phyloP scores from a whole-genome alignment of 2,113 vertebrate species.

The Ammodytes dubius region DNA sequence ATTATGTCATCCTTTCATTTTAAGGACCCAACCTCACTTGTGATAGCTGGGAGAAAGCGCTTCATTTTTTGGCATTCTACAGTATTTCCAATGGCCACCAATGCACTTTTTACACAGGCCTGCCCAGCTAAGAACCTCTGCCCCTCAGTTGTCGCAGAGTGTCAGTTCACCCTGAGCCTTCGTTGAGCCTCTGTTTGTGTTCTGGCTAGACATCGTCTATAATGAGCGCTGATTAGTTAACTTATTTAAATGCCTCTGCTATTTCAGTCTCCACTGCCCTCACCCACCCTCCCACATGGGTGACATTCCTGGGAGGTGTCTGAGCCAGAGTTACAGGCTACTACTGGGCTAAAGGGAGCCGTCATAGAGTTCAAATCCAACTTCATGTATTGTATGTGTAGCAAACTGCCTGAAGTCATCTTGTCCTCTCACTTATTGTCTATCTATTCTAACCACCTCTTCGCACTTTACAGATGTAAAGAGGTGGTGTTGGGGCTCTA shows the following conservation, averaged over 20 bases:
- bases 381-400: not conserved
- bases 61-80: slow-evolving; percentile 28
- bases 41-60: slow-evolving; percentile 2
- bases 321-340: slow-evolving; percentile 45
- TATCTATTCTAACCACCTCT: slow-evolving; percentile 31
- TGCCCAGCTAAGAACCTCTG: slow-evolving; percentile 41
- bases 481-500: slow-evolving; percentile 45
- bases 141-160: slow-evolving; percentile 69
- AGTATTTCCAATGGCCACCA: slow-evolving; percentile 39
- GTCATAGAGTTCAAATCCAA: slow-evolving; percentile 46
- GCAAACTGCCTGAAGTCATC: slow-evolving; percentile 1
- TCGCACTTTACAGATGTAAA: slow-evolving; percentile 58
- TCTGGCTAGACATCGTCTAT: slow-evolving; percentile 86
- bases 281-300: slow-evolving; percentile 44
- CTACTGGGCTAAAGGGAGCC: slow-evolving; percentile 42
- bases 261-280: slow-evolving; percentile 70
- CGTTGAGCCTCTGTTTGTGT: slow-evolving; percentile 81
- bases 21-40: not conserved
- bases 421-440: slow-evolving; percentile 6
- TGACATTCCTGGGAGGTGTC: slow-evolving; percentile 76
- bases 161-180: slow-evolving; percentile 74
- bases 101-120: slow-evolving; percentile 35
- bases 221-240: slow-evolving; percentile 85
- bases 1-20: slow-evolving; percentile 29
- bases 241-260: slow-evolving; percentile 80